These are phyloP conservation scores for Ceratitis capitata DNA, from an alignment of 1,140 invertebrate genomes.

Conservation along the genomic window DNA sequence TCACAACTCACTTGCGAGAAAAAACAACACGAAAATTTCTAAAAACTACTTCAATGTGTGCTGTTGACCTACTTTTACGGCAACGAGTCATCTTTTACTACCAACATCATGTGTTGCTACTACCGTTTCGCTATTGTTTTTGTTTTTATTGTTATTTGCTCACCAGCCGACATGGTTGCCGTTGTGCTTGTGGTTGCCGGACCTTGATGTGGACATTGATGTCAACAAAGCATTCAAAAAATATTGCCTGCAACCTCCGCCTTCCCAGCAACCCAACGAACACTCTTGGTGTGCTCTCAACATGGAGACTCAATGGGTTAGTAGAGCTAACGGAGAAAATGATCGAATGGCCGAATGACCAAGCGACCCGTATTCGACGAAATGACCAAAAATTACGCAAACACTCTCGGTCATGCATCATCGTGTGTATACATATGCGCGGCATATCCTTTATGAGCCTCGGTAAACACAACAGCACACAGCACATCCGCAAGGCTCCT, in stretches of 20 bases:
- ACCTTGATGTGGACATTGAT: slow-evolving; percentile 29
- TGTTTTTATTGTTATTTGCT: slow-evolving; percentile 22
- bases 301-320: background rate
- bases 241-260: slow-evolving; percentile 1
- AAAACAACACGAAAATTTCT: background rate
- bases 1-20: background rate
- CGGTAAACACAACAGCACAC: background rate
- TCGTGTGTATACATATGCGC: background rate
- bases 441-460: background rate
- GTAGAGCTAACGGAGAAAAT: background rate
- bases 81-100: slow-evolving; percentile 6
- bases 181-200: slow-evolving; percentile 33
- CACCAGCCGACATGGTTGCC: background rate
- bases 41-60: slow-evolving; percentile 12
- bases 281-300: background rate
- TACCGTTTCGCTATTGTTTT: background rate
- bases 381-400: background rate
- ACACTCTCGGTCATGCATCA: background rate
- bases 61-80: slow-evolving; percentile 13
- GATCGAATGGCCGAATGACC: slow-evolving; percentile 3
- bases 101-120: background rate
- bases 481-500: background rate
- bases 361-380: background rate
- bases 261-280: background rate
- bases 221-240: slow-evolving; percentile 28